Evolutionary conservation across 2,113 vertebrate genomes (phyloP), one percentile per base, ranked within the genome.

Genomic region (Eurypyga helias): DNA sequence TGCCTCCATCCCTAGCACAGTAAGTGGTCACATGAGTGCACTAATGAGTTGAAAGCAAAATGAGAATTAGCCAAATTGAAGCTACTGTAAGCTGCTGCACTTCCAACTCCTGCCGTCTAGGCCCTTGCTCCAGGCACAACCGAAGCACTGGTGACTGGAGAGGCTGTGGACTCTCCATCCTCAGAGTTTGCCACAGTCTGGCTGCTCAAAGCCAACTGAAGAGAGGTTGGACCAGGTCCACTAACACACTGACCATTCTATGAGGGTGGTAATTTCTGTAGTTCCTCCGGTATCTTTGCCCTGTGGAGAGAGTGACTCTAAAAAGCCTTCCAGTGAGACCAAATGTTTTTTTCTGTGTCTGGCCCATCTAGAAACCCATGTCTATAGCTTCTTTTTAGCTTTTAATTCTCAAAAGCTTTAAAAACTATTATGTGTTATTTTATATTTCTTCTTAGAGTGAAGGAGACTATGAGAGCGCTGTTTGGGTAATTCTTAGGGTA

Each of bases 11-110:
- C 9, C 17, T 26, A 66, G 41, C 14, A 18, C 5, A 2, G 41
- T 69, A 5, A 1, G 10, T 2, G 8, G 16, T 65, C 23, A 54
- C 5, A 2, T 0, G 7, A 54, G n/a, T 4, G 11, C n/a, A 13
- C 38, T 49, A 11, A 17, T 31, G 19, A 70, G 46, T 49, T 38
- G 43, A 24, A 57, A 21, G 55, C 10, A 76, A 71, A 55, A 46
- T 7, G 25, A 82, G 34, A 18, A 23, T 54, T 20, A 62, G 43
- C 36, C 43, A 20, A 13, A 29, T 11, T n/a, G 24, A 48, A 11
- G 60, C 1, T 41, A 2, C 26, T 33, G 19, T 1, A 9, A 91
- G 26, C 7, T 54, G 23, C 31, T 23, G 28, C 15, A 4, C 26
- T 75, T 70, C 70, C 14, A 66, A 13, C 34, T 36, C 19, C 33